Base-by-base conservation (phyloP, 1,140 invertebrate species). In the Pseudachorutes palmiensis region DNA sequence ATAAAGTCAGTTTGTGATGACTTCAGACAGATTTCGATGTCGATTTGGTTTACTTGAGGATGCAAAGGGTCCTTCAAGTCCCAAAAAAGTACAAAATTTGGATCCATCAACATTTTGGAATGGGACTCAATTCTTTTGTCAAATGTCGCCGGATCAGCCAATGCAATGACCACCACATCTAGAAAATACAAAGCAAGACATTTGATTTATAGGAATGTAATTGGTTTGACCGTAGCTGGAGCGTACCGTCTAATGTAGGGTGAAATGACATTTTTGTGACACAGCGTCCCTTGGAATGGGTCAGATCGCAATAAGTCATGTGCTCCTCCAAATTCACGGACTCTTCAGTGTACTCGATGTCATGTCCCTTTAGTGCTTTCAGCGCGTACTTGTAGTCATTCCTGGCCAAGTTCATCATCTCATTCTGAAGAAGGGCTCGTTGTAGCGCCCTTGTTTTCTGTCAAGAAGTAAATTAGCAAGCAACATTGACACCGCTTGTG, bases 231-330 rank as follows among this genome's bases (percentile, higher is more conserved):
- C n/a, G n/a, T n/a, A n/a, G n/a, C n/a, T n/a, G n/a, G n/a, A n/a
- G n/a, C n/a, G n/a, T n/a, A n/a, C n/a, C 77, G 72, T 76, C 76
- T 14, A 80, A 75, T 1, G 75, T 75, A 14, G 80, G 81, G 74
- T 81, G 80, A 78, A 81, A 82, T 59, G 78, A 77, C 66, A 81
- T 80, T 30, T 75, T 66, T n/a, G 78, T 79, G 19, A 81, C 79
- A 16, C 75, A 75, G 62, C 80, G 79, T 49, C 79, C 78, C 72
- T 81, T 80, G 49, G 76, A 78, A 69, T 79, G 79, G 70, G 79
- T 76, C 9, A 81, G 73, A 64, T 81, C 80, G 60, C 78, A 77
- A 65, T 80, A 81, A 1, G 80, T 80, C 70, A 81, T 80, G 72
- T 79, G 81, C 64, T 82, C 80, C 76, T 80, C 55, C 0, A 72